phyloP scores from a whole-genome alignment of 1,140 invertebrate species.

The Drosophila serrata region DNA sequence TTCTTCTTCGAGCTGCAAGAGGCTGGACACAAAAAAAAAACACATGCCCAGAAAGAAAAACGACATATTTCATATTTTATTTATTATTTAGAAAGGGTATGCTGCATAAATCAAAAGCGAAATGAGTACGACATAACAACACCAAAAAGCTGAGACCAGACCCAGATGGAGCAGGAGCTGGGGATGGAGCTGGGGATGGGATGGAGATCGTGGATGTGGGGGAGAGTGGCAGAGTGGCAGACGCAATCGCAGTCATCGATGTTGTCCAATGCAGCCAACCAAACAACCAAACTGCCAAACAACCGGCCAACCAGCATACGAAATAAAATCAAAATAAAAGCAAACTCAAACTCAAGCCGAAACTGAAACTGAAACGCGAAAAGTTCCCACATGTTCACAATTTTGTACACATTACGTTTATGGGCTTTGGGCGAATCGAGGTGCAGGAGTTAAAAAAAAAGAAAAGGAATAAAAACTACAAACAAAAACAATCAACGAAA shows the following conservation, averaged over 20 bases:
- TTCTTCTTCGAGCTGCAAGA: slow-evolving; percentile 43
- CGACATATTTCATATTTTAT: slow-evolving; percentile 84
- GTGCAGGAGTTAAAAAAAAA: slow-evolving; percentile 42
- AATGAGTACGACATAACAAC: slow-evolving; percentile 84
- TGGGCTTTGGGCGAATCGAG: slow-evolving; percentile 43
- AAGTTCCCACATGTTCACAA: slow-evolving; percentile 83
- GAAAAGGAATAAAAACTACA: slow-evolving; percentile 21
- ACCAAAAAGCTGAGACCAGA: slow-evolving; percentile 65
- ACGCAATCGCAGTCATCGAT: slow-evolving; percentile 55
- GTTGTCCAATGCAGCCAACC: slow-evolving; percentile 67
- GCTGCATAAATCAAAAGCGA: slow-evolving; percentile 82
- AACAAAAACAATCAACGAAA: slow-evolving; percentile 50
- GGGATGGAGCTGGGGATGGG: background rate
- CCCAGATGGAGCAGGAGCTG: slow-evolving; percentile 19
- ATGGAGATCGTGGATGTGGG: slow-evolving; percentile 7
- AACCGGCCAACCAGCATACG: slow-evolving; percentile 59
- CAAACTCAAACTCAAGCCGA: slow-evolving; percentile 33
- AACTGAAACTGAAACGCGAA: slow-evolving; percentile 52
- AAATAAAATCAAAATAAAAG: slow-evolving; percentile 57
- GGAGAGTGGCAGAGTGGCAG: slow-evolving; percentile 30
- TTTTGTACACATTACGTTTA: slow-evolving; percentile 77
- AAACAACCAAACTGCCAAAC: slow-evolving; percentile 54
- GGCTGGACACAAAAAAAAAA: slow-evolving; percentile 19
- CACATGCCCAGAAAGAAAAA: slow-evolving; percentile 41
- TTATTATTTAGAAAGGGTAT: slow-evolving; percentile 83